Conservation (phyloP, 2,113 vertebrate species). For the Leptosomus discolor region DNA sequence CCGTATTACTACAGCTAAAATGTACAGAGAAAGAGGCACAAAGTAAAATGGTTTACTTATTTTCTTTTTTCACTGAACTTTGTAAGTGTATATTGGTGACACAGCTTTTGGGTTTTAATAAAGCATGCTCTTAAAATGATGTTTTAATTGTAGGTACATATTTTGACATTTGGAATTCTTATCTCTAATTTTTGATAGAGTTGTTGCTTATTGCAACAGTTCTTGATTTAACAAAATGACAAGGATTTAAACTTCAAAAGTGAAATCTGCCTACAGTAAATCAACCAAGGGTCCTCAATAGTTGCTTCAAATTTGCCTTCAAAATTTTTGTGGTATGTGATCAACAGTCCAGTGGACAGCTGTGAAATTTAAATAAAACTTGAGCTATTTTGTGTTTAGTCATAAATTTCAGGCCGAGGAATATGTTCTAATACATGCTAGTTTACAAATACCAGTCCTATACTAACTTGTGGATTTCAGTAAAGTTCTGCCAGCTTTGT, state of each 20-base stretch:
- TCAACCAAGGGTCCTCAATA: background rate
- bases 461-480: background rate
- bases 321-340: background rate
- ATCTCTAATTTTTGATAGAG: background rate
- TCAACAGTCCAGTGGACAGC: fast-evolving
- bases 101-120: background rate
- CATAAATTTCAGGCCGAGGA: background rate
- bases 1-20: background rate
- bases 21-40: background rate
- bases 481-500: background rate
- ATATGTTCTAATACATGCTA: background rate
- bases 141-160: background rate
- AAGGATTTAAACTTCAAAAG: background rate
- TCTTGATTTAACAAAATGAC: background rate
- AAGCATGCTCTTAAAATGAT: background rate
- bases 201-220: background rate
- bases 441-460: background rate
- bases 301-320: background rate
- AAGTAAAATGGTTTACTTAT: background rate
- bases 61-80: background rate
- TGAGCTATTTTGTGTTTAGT: background rate
- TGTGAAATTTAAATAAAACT: background rate
- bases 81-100: background rate
- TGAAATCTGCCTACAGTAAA: background rate
- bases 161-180: background rate